Evolutionary conservation across 37 sponge, comb jelly and placozoan species (phyloP), one percentile per base, ranked within the genome.

Genomic region (Cladorhizidae sp.): DNA sequence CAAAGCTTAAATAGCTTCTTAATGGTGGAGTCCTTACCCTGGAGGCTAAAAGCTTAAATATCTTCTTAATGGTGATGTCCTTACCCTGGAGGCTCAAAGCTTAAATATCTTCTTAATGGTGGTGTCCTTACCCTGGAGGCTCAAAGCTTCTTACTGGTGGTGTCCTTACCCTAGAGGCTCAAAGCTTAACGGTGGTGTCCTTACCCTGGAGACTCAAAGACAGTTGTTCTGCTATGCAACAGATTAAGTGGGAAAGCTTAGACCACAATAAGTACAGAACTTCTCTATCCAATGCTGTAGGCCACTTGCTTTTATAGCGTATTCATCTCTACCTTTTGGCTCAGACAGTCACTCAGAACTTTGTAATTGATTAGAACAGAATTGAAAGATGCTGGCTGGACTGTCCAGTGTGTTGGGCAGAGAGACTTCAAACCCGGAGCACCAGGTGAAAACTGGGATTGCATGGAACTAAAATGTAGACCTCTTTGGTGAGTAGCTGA

Each of bases 371-470:
- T 40, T 29, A 88, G 29, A 49, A 88, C 59, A 36, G 91, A 78
- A 42, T 77, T 79, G 55, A 85, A 68, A 23, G 83, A 86, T 45
- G 20, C 83, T 50, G 86, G 80, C 52, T 86, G 32, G 22, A 81
- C 91, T 77, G 91, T 91, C 91, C 91, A 91, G 9, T 87, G 26
- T 26, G 87, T 91, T 39, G 78, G 72, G 59, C 86, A 90, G 5
- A 90, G 79, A 57, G 86, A 74, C 28, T 73, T 76, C 32, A 77
- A 55, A 17, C 56, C 41, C 70, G 49, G 15, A 21, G 83, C 75
- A 45, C 3, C 23, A n/a, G 70, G 63, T n/a, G n/a, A n/a, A n/a
- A n/a, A n/a, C n/a, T n/a, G n/a, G n/a, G n/a, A n/a, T n/a, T n/a
- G n/a, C n/a, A 22, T 56, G 28, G 3, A 39, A 20, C 25, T 85